These are phyloP conservation scores for Oscheius onirici DNA, from an alignment of 2,888 invertebrate genomes.

Conservation along the genomic window DNA sequence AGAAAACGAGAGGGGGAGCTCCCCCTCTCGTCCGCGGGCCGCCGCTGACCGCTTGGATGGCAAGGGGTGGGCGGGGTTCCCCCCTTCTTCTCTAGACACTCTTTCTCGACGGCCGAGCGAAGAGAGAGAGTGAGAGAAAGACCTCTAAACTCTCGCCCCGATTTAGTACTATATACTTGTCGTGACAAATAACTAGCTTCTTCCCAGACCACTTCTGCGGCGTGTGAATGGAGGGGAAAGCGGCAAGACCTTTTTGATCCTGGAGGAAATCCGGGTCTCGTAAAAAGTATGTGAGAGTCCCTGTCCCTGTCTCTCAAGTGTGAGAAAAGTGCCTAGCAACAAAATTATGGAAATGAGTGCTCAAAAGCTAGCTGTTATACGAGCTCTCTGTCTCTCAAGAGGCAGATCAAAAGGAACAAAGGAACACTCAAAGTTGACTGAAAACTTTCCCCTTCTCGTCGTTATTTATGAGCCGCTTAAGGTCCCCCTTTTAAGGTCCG, in stretches of 20 bases:
- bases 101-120: not conserved
- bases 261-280: not conserved
- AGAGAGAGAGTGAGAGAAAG: too few relatives aligned
- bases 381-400: not conserved
- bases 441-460: not conserved
- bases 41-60: constrained; percentile 20
- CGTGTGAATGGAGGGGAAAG: not conserved
- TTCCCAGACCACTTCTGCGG: not conserved
- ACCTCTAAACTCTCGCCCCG: too few relatives aligned
- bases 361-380: not conserved
- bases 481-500: not conserved
- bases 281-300: not conserved
- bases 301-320: not conserved
- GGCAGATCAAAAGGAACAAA: not conserved
- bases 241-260: not conserved
- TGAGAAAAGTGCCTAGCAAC: constrained; percentile 6
- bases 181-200: not conserved
- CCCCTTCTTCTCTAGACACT: not conserved
- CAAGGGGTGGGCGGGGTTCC: not conserved
- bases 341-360: not conserved
- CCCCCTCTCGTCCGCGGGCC: not conserved
- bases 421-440: not conserved
- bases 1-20: not conserved
- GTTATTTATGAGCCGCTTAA: not conserved
- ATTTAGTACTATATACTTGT: too few relatives aligned